Evolutionary conservation across 2,113 vertebrate genomes (phyloP).

Genomic region (Opisthocomus hoazin): DNA sequence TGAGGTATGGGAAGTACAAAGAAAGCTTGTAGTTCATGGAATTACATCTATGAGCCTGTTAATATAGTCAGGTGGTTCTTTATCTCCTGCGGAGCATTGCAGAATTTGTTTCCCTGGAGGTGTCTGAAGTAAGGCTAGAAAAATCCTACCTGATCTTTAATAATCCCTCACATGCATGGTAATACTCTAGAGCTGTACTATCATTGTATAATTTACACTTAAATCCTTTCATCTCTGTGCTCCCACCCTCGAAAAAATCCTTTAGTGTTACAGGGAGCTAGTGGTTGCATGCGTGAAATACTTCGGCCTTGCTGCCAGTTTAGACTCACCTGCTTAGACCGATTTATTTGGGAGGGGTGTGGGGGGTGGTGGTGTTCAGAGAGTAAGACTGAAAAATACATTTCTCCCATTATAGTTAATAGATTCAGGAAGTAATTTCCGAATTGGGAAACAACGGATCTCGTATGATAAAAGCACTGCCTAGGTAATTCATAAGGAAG

Average conservation of each 20-base stretch:
- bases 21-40: conserved; percentile 25
- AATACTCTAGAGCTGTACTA: conserved; percentile 33
- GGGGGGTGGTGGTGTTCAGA: not conserved
- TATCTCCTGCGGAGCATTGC: not conserved
- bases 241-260: not conserved
- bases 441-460: conserved; percentile 54
- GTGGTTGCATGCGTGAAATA: conserved; percentile 17
- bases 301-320: not conserved
- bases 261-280: not conserved
- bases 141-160: conserved; percentile 63
- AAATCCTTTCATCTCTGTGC: not conserved
- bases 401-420: conserved; percentile 46
- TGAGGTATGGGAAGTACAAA: not conserved
- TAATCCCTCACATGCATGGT: conserved; percentile 53
- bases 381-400: conserved; percentile 32
- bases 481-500: conserved; percentile 44
- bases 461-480: conserved; percentile 44
- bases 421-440: conserved; percentile 63
- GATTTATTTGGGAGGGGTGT: not conserved
- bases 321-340: not conserved
- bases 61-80: conserved; percentile 19
- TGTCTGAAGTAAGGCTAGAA: conserved; percentile 49
- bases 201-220: conserved; percentile 44
- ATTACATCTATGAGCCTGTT: conserved; percentile 13
- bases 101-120: conserved; percentile 37